Conservation (phyloP, 2,888 invertebrate genomes). For the Calameuta pallipes region DNA sequence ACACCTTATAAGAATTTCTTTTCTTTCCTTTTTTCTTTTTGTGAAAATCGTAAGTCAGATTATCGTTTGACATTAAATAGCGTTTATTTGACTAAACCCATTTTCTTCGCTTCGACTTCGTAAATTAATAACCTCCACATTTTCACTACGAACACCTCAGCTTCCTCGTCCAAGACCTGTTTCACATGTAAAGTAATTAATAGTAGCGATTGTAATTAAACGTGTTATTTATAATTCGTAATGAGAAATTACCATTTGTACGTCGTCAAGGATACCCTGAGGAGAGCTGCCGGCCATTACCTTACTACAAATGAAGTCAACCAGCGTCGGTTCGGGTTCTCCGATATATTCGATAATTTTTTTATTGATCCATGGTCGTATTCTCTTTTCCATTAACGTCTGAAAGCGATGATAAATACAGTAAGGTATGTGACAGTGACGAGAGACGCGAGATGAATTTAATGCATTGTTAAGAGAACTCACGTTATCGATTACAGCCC, state of each 20-base stretch:
- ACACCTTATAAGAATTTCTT: slow-evolving; percentile 49
- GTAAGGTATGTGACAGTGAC: slow-evolving; percentile 9
- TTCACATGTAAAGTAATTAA: slow-evolving; percentile 44
- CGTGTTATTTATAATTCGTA: slow-evolving; percentile 3
- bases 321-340: slow-evolving; percentile 97
- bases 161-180: slow-evolving; percentile 98
- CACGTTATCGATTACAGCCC: slow-evolving; percentile 82
- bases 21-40: slow-evolving; percentile 43
- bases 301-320: slow-evolving; percentile 99
- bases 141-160: slow-evolving; percentile 99
- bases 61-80: slow-evolving; percentile 37
- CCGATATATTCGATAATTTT: slow-evolving; percentile 99
- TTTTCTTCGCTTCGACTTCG: slow-evolving; percentile 98
- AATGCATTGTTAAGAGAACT: slow-evolving; percentile 8
- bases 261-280: slow-evolving; percentile 95
- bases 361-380: slow-evolving; percentile 99
- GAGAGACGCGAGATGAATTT: slow-evolving; percentile 9
- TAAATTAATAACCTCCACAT: slow-evolving; percentile 99
- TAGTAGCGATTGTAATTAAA: background rate
- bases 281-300: slow-evolving; percentile 94
- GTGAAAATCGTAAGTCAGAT: slow-evolving; percentile 45
- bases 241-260: slow-evolving; percentile 86
- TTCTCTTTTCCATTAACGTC: slow-evolving; percentile 91
- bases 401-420: slow-evolving; percentile 72
- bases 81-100: slow-evolving; percentile 83